These are phyloP conservation scores for Caloenas nicobarica DNA, from an alignment of 2,113 vertebrate genomes.

Conservation along the genomic window DNA sequence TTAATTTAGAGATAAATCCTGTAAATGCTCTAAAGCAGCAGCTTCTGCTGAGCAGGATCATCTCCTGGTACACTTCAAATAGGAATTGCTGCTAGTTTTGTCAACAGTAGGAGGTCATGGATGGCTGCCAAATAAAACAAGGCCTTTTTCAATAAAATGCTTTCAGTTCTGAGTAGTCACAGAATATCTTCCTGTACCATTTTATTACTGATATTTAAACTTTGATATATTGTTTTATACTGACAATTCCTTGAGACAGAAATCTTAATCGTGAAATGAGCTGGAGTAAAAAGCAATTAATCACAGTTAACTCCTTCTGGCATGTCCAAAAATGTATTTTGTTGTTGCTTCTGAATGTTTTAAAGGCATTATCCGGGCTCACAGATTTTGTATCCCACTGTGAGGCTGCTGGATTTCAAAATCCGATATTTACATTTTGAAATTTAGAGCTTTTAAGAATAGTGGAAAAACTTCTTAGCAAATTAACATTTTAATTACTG, in stretches of 20 bases:
- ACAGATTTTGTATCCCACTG: slow-evolving; percentile 42
- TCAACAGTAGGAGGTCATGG: slow-evolving; percentile 77
- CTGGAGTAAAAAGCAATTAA: slow-evolving; percentile 49
- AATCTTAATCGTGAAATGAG: slow-evolving; percentile 66
- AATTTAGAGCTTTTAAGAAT: slow-evolving; percentile 39
- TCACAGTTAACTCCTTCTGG: slow-evolving; percentile 56
- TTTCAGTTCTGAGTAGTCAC: slow-evolving; percentile 58
- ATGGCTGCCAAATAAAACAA: slow-evolving; percentile 77
- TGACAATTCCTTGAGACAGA: slow-evolving; percentile 57
- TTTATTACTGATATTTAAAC: slow-evolving; percentile 73
- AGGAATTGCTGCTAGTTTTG: slow-evolving; percentile 75
- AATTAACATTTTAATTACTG: slow-evolving; percentile 53
- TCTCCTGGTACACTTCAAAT: slow-evolving; percentile 72
- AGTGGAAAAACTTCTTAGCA: not conserved
- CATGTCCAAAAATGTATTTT: slow-evolving; percentile 25
- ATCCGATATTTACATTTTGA: slow-evolving; percentile 22
- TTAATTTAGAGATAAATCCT: slow-evolving; percentile 81
- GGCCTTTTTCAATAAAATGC: slow-evolving; percentile 71
- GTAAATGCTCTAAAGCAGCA: slow-evolving; percentile 63
- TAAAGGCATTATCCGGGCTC: slow-evolving; percentile 55
- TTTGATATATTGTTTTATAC: slow-evolving; percentile 61
- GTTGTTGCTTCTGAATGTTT: slow-evolving; percentile 44
- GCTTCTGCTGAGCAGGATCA: slow-evolving; percentile 65
- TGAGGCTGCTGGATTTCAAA: slow-evolving; percentile 49
- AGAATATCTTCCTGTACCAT: slow-evolving; percentile 48